Evolutionary conservation across 2,113 vertebrate genomes (phyloP).

Genomic region (Nymphicus hollandicus): DNA sequence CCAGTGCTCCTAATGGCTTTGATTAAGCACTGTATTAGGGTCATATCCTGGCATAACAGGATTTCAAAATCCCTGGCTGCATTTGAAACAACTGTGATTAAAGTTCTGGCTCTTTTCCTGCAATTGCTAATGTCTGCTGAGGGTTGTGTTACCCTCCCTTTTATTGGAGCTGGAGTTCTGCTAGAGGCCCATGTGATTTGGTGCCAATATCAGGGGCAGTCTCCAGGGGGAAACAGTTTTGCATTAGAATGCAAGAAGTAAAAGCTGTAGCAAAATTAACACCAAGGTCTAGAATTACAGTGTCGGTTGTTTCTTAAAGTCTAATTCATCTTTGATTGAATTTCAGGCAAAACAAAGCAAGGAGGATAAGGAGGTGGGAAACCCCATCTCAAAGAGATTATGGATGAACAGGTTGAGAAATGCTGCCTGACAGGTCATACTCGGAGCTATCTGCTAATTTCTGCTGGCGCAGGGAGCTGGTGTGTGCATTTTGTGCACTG

Average conservation of each 20-base stretch:
- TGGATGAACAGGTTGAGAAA: constrained; percentile 64
- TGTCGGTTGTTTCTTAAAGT: constrained; percentile 70
- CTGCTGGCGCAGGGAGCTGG: neutral
- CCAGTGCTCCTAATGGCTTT: constrained; percentile 61
- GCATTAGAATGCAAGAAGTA: constrained; percentile 66
- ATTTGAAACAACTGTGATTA: constrained; percentile 75
- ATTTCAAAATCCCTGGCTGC: constrained; percentile 70
- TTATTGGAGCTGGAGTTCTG: constrained; percentile 42
- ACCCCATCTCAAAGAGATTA: constrained; percentile 55
- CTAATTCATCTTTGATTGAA: constrained; percentile 88
- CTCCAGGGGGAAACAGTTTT: constrained; percentile 13
- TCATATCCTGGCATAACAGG: constrained; percentile 71
- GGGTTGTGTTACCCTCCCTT: constrained; percentile 43
- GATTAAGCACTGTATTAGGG: constrained; percentile 76
- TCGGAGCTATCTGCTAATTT: neutral
- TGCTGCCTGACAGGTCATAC: constrained; percentile 37
- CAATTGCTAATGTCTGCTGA: constrained; percentile 58
- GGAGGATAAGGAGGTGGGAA: constrained; percentile 64
- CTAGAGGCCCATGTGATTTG: neutral
- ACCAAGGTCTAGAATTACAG: neutral
- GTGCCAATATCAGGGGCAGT: constrained; percentile 44
- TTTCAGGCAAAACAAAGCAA: constrained; percentile 74
- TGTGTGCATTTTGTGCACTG: neutral
- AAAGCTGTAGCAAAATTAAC: constrained; percentile 72
- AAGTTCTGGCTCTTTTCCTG: constrained; percentile 72